Evolutionary conservation across 1,140 invertebrate species (phyloP).

Genomic region (Eupeodes corollae): DNA sequence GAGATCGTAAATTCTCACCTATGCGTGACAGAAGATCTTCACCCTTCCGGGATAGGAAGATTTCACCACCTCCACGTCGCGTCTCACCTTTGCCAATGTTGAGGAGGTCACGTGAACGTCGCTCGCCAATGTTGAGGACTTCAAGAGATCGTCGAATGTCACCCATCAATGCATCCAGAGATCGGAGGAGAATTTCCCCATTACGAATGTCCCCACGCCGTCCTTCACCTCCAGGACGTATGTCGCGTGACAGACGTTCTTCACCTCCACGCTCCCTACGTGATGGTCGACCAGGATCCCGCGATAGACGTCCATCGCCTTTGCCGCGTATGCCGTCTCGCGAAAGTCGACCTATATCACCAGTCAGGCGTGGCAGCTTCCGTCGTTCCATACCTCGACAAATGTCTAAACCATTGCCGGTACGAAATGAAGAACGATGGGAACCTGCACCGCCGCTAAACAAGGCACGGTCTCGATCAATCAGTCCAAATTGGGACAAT

Average conservation of each 20-base stretch:
- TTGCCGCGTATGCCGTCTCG: slow-evolving; percentile 5
- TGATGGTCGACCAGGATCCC: slow-evolving; percentile 14
- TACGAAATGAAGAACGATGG: neutral
- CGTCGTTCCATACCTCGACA: no score
- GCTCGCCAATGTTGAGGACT: neutral
- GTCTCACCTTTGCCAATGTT: neutral
- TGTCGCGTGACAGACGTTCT: neutral
- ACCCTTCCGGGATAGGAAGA: slow-evolving; percentile 4
- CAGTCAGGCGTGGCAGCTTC: neutral
- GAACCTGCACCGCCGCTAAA: neutral
- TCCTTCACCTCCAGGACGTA: neutral
- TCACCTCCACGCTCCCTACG: neutral
- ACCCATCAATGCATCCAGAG: neutral
- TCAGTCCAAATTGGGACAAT: slow-evolving; percentile 10
- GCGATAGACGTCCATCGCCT: slow-evolving; percentile 20
- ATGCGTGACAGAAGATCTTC: slow-evolving; percentile 18
- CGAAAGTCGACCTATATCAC: slow-evolving; percentile 1
- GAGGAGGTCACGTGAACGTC: slow-evolving; percentile 8
- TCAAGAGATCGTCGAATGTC: neutral
- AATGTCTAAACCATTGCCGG: neutral
- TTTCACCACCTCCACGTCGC: neutral
- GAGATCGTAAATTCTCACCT: slow-evolving; percentile 24
- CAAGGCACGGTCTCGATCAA: slow-evolving; percentile 13
- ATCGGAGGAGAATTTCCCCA: neutral
- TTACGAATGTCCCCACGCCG: neutral